A percentile compares a stretch with the other conserved stretches of the same genome.
Conservation (phyloP, 2,113 vertebrate genomes). For the Morone saxatilis region DNA sequence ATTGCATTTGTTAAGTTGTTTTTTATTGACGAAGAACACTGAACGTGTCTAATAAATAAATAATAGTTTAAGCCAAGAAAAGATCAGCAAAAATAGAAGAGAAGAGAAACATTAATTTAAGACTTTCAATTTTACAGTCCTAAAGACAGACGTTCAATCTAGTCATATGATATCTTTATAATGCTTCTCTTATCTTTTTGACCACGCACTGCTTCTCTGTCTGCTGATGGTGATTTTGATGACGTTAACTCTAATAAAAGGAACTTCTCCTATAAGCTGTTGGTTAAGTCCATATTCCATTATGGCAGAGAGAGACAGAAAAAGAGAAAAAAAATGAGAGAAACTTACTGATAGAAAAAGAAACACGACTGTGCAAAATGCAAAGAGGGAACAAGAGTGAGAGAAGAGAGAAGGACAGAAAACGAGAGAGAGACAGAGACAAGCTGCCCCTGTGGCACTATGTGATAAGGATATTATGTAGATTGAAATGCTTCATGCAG, state of each 20-base stretch:
- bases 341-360: constrained; percentile 17
- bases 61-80: neutral
- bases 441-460: constrained; percentile 62
- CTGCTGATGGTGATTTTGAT: constrained; percentile 1
- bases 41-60: neutral
- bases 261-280: constrained; percentile 15
- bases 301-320: neutral
- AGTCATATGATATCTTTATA: neutral
- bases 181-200: constrained; percentile 10
- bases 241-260: constrained; percentile 18
- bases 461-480: constrained; percentile 73
- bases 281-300: constrained; percentile 26
- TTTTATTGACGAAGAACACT: neutral
- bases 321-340: constrained; percentile 9
- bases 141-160: neutral
- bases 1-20: neutral
- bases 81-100: neutral
- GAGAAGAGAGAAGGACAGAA: constrained; percentile 24
- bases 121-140: neutral
- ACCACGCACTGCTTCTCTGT: neutral
- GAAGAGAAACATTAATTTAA: neutral
- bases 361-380: constrained; percentile 46
- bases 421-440: constrained; percentile 40
- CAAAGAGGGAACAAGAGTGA: constrained; percentile 21
- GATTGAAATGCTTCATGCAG: constrained; percentile 71